phyloP scores from a whole-genome alignment of 2,888 invertebrate species.

The Dinocampus coccinellae region DNA sequence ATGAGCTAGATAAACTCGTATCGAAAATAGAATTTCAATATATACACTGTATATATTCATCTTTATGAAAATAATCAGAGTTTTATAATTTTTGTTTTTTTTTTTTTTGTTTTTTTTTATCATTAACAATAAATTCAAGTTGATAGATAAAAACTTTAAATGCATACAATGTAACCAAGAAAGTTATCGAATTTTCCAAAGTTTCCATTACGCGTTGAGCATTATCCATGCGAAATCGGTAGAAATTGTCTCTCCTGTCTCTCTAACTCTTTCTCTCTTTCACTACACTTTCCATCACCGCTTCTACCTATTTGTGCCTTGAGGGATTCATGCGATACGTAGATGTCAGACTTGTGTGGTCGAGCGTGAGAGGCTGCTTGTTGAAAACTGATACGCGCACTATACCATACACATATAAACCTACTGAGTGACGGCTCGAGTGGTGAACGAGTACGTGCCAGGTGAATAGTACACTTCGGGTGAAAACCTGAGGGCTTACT shows the following conservation, averaged over 20 bases:
- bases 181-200: background rate
- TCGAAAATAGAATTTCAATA: too few relatives aligned
- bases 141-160: too few relatives aligned
- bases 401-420: background rate
- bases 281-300: background rate
- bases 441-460: constrained; percentile 23
- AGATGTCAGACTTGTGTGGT: constrained; percentile 19
- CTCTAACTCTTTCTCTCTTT: background rate
- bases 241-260: background rate
- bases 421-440: constrained; percentile 6
- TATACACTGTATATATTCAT: background rate
- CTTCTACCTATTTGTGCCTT: constrained; percentile 15
- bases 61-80: background rate
- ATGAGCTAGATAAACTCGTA: constrained; percentile 7
- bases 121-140: too few relatives aligned
- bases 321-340: constrained; percentile 14
- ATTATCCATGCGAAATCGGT: background rate
- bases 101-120: too few relatives aligned
- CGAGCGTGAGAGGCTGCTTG: constrained; percentile 23
- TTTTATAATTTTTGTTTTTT: too few relatives aligned
- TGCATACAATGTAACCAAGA: background rate
- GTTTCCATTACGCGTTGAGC: background rate
- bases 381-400: constrained; percentile 7
- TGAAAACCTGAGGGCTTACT: constrained; percentile 16
- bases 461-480: background rate